Evolutionary conservation across 2,113 vertebrate species (phyloP).

Genomic region (Poecile atricapillus): DNA sequence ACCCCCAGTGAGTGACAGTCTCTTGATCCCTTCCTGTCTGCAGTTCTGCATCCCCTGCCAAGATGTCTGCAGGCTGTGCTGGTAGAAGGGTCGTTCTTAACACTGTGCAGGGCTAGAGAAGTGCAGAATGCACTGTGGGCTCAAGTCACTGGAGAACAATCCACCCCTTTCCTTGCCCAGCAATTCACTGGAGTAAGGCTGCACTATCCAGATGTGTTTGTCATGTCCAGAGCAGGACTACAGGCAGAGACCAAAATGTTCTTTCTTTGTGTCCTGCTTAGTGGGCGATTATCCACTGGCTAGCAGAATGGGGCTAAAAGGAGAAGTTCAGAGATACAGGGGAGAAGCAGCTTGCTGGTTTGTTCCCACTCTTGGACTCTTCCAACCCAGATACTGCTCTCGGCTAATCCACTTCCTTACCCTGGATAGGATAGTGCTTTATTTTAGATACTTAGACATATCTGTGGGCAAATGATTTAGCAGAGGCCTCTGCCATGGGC

Average conservation of each 20-base stretch:
- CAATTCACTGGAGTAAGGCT: background rate
- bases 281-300: background rate
- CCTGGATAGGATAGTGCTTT: background rate
- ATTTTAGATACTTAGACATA: background rate
- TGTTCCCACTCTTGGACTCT: background rate
- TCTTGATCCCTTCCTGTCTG: background rate
- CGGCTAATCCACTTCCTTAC: background rate
- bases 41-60: background rate
- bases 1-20: background rate
- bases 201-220: background rate
- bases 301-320: background rate
- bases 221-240: background rate
- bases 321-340: background rate
- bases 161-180: background rate
- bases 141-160: background rate
- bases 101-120: background rate
- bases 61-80: background rate
- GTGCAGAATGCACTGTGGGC: background rate
- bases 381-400: background rate
- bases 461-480: background rate
- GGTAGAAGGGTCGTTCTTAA: background rate
- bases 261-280: background rate
- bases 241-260: background rate
- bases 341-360: background rate
- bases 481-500: background rate